Base-by-base conservation (phyloP, 1,140 invertebrate genomes). In the Trichonephila inaurata region DNA sequence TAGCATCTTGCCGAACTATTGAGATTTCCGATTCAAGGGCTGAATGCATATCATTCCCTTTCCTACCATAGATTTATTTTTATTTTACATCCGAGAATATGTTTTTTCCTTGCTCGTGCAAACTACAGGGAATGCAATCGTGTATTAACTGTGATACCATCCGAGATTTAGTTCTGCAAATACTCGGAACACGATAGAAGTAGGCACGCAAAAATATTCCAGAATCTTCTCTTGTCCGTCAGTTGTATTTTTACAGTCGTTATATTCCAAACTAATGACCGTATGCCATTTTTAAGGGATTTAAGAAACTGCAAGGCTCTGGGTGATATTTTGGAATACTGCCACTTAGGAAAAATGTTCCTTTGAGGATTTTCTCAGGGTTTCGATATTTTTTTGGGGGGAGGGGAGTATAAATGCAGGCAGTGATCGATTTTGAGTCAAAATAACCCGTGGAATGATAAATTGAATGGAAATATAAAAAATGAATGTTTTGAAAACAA, bases 21-120 rank as follows among this genome's bases (percentile, higher is more conserved):
- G 64, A 89, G 87, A 89, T 89, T 89, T 51, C 64, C 19, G 87
- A 89, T 72, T 33, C 28, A 16, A 18, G 2, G 28, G 18, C 2
- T 16, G 16, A 16, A 77, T 16, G 69, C 69, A 18, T 77, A 33
- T 24, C 18, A 18, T 51, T 51, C 44, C 24, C 19, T 6, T 19
- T 19, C 18, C 85, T 16, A 62, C 33, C 24, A 33, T 60, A 6
- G 8, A 0, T 51, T n/a, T 12, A 58, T 8, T 21, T 28, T 51
- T 58, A n/a, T 51, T 3, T 51, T 51, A 51, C 44, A 51, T 51
- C 44, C 44, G 0, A 5, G 5, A 5, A 16, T 18, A n/a, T 44
- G 21, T 58, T n/a, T 83, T n/a, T n/a, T n/a, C n/a, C 40, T 58
- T 21, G 16, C 10, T 24, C 40, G 19, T 10, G 81, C n/a, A 83